Evolutionary conservation across 2,888 invertebrate genomes (phyloP), one percentile per base, ranked within the genome.

Genomic region (Spicauda simplicius): DNA sequence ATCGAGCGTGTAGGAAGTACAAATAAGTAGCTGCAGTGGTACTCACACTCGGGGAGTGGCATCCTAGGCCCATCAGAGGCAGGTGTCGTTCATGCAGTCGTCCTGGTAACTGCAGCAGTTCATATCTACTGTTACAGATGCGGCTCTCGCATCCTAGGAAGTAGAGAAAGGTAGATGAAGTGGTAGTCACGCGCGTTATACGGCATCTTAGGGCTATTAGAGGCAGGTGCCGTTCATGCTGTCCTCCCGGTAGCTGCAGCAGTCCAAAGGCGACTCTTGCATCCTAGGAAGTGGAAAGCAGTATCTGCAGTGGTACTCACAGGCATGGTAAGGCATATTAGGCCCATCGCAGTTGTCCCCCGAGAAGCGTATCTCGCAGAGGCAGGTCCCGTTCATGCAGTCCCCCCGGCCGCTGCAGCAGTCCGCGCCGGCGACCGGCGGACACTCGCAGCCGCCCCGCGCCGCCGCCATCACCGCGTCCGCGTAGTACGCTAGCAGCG

Each of bases 391-490:
- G 86, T 98, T 97, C 84, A 97, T 95, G 88, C 98, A 98, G 91
- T 98, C 98, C 19, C 98, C 98, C 72, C 97, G 96, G 71, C 97
- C 97, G 80, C 97, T 97, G 92, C 98, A 98, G 87, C 96, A 97
- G 77, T 95, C 95, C 69, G 94, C 94, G 84, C 97, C 18, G 18
- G 16, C n/a, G 94, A 91, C 72, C 88, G 86, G 25, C 88, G 81
- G 62, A 80, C 82, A 45, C 45, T 14, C 45, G 45, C 41, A 41
- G 41, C 41, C 41, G 14, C 8, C 33, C 33, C 33, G 33, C 67
- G 86, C 90, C 66, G 84, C 90, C 71, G 87, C 77, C 92, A 92
- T 91, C 78, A 91, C 85, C 69, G 90, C 91, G 78, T 90, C 90
- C 68, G 91, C 91, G 87, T 92, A 92, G 81, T 90, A 91, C 73